A percentile compares a stretch with the other conserved stretches of the same genome.
phyloP scores from a whole-genome alignment of 1,140 invertebrate genomes.

The Diorhabda sublineata region DNA sequence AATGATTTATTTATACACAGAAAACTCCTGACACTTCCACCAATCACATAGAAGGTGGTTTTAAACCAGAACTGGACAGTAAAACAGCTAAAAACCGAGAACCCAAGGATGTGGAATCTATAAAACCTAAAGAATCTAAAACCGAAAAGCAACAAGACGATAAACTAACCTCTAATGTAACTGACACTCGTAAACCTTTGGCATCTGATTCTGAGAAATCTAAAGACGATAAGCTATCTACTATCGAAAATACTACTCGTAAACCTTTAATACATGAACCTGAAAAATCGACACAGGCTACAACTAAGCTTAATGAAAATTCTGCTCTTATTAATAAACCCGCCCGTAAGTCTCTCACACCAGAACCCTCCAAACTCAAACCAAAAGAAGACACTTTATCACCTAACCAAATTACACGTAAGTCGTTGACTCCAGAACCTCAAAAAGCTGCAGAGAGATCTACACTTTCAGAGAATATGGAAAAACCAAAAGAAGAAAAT shows the following conservation, averaged over 20 bases:
- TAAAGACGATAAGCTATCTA: slow-evolving; percentile 27
- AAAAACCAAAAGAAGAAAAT: slow-evolving; percentile 25
- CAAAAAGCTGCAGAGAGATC: neutral
- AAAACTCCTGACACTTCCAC: slow-evolving; percentile 49
- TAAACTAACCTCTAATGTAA: neutral
- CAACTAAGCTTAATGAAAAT: slow-evolving; percentile 29
- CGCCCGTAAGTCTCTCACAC: slow-evolving; percentile 17
- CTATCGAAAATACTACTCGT: neutral
- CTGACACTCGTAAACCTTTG: neutral
- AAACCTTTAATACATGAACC: slow-evolving; percentile 16
- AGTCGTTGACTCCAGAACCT: neutral
- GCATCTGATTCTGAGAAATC: slow-evolving; percentile 16
- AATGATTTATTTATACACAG: slow-evolving; percentile 24
- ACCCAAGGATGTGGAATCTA: slow-evolving; percentile 25
- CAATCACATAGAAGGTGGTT: slow-evolving; percentile 48
- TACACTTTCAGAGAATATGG: slow-evolving; percentile 4
- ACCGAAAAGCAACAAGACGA: neutral
- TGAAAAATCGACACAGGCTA: slow-evolving; percentile 19
- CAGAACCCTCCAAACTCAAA: slow-evolving; percentile 29
- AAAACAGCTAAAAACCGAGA: slow-evolving; percentile 42
- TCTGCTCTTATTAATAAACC: slow-evolving; percentile 17
- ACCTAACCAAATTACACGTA: neutral
- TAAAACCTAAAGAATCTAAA: slow-evolving; percentile 10
- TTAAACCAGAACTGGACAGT: slow-evolving; percentile 39
- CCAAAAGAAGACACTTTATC: slow-evolving; percentile 10